Percentiles rank a stretch among this genome's conserved stretches.
Conservation (phyloP, 23 tunicate species). For the Styela plicata region DNA sequence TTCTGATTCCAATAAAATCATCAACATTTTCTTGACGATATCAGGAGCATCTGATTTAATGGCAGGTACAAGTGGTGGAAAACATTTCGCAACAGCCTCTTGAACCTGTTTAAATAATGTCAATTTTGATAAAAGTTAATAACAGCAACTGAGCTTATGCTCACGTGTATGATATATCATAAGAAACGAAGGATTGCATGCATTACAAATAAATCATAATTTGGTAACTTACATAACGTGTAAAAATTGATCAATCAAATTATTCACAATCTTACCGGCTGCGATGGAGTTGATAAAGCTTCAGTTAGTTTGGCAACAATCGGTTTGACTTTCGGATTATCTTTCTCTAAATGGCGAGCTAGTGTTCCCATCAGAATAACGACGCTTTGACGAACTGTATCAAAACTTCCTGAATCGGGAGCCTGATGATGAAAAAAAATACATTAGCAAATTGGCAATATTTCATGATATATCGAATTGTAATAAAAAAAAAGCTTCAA, state of each 20-base stretch:
- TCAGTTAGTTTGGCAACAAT: slow-evolving; percentile 92
- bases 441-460: too few species aligned
- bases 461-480: too few species aligned
- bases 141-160: too few species aligned
- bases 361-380: slow-evolving; percentile 86
- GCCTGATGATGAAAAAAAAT: slow-evolving; percentile 44
- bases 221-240: too few species aligned
- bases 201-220: too few species aligned
- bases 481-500: too few species aligned
- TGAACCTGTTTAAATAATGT: too few species aligned
- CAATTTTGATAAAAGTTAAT: too few species aligned
- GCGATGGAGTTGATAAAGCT: slow-evolving; percentile 87
- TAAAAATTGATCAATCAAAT: too few species aligned
- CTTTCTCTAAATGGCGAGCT: slow-evolving; percentile 86
- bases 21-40: slow-evolving; percentile 64
- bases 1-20: slow-evolving; percentile 72
- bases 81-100: slow-evolving; percentile 93
- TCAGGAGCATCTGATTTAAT: slow-evolving; percentile 78
- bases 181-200: too few species aligned
- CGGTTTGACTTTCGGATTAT: slow-evolving; percentile 85
- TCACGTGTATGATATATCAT: too few species aligned
- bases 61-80: slow-evolving; percentile 89
- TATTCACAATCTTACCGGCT: slow-evolving; percentile 42
- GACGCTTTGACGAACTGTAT: slow-evolving; percentile 73
- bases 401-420: slow-evolving; percentile 69